Percentiles rank a stretch among this genome's conserved stretches.
These are phyloP conservation scores for Harpagifer antarcticus DNA, from an alignment of 2,797 vertebrate species.

Conservation along the genomic window DNA sequence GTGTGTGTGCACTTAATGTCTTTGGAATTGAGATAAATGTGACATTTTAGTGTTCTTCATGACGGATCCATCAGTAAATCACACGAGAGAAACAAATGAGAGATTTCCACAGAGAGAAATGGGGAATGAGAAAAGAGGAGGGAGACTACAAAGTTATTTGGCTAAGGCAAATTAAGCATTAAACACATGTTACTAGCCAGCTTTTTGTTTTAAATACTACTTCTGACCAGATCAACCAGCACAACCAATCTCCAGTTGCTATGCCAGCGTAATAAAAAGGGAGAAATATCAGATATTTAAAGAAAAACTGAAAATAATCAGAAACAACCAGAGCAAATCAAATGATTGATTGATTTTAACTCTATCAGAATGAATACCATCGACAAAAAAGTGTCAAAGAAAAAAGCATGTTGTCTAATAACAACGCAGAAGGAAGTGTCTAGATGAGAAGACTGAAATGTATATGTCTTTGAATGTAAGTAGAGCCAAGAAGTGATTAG, in stretches of 20 bases:
- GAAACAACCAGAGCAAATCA: neutral
- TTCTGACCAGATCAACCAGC: slow-evolving; percentile 4
- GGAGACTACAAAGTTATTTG: neutral
- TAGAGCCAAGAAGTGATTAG: neutral
- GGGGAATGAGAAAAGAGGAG: neutral
- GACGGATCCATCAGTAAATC: slow-evolving; percentile 23
- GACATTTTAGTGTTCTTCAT: slow-evolving; percentile 12
- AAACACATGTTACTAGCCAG: neutral
- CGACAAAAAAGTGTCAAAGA: slow-evolving; percentile 1
- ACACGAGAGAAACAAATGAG: neutral
- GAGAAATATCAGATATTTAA: neutral
- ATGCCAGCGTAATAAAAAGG: neutral
- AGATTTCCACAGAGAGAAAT: neutral
- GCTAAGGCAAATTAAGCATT: slow-evolving; percentile 26
- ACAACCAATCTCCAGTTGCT: neutral
- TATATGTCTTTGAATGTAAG: neutral
- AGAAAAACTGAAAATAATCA: neutral
- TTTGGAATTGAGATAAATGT: slow-evolving; percentile 49
- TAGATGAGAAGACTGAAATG: neutral
- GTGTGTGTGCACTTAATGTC: neutral
- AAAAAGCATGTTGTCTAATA: neutral
- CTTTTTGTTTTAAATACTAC: neutral
- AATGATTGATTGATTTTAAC: neutral
- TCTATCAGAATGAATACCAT: neutral
- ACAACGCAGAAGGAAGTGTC: neutral